These are phyloP conservation scores for Macrosiphum euphorbiae DNA, from an alignment of 2,888 invertebrate species.

Conservation along the genomic window DNA sequence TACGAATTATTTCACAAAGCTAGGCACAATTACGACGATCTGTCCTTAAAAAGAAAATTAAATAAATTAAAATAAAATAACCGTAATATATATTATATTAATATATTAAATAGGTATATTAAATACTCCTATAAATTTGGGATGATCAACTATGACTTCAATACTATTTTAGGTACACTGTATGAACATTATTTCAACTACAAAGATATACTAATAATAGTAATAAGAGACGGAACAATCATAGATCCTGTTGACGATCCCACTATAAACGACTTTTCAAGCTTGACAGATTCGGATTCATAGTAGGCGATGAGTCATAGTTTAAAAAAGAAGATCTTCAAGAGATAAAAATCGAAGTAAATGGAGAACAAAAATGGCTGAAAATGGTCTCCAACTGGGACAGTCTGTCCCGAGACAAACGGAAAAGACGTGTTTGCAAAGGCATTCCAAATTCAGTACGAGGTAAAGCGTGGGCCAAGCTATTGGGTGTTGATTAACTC, in stretches of 20 bases:
- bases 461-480: slow-evolving; percentile 84
- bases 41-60: too few species aligned
- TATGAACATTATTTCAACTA: too few species aligned
- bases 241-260: slow-evolving; percentile 99
- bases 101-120: too few species aligned
- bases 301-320: slow-evolving; percentile 84
- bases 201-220: too few species aligned
- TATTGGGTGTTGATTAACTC: slow-evolving; percentile 84
- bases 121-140: too few species aligned
- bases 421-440: slow-evolving; percentile 91
- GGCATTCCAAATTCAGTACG: slow-evolving; percentile 96
- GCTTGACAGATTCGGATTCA: slow-evolving; percentile 97
- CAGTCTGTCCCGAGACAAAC: slow-evolving; percentile 80
- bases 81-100: too few species aligned
- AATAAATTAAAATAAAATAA: too few species aligned
- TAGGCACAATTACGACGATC: too few species aligned
- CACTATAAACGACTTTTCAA: slow-evolving; percentile 90
- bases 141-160: too few species aligned
- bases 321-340: slow-evolving; percentile 74
- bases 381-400: slow-evolving; percentile 95
- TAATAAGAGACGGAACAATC: slow-evolving; percentile 87
- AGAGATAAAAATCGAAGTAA: slow-evolving; percentile 88
- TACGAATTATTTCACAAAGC: too few species aligned
- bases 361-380: slow-evolving; percentile 95
- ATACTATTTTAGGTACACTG: too few species aligned